Base-by-base conservation (phyloP, 2,113 vertebrate species). In the Cromileptes altivelis region DNA sequence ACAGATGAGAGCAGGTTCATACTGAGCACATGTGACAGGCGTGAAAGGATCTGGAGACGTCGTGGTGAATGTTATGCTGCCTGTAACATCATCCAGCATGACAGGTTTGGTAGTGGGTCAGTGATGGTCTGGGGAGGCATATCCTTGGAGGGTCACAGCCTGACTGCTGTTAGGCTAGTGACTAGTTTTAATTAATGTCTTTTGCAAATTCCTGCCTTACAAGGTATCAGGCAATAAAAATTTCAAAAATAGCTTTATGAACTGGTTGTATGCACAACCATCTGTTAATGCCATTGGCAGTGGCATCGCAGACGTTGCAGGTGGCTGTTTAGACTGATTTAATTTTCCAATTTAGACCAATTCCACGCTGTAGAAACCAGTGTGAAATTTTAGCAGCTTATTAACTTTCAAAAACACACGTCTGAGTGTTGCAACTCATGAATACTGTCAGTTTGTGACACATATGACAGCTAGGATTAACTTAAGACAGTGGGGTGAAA, bases 291-390 rank as follows among this genome's bases (percentile, higher is more conserved):
- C 56, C 42, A 27, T 65, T 65, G 42, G 33, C 71, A 40, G 1
- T 64, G 74, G 19, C 56, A 52, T 33, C 23, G 57, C 50, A 73
- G n/a, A 45, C 4, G 11, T 33, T 70, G 65, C 71, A 82, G 64
- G 71, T 80, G 65, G 60, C 70, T 53, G 61, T 76, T 71, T 80
- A 50, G 70, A 76, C 60, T 69, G 63, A 68, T 78, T 77, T 69
- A 23, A 74, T 85, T 72, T 85, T 53, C 62, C 55, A 62, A 42
- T 64, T 71, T 63, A 33, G 25, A 56, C 57, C 30, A 70, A 56
- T 74, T 58, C 50, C 19, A 74, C 19, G 40, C 37, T 58, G 45
- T 33, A 68, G 76, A 87, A 18, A 76, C 56, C 57, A 52, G 62
- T 40, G 52, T 70, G 53, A 52, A 78, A 69, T 68, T 75, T 75